phyloP scores from a whole-genome alignment of 1,140 invertebrate species.

The Leptinotarsa undecemlineata region DNA sequence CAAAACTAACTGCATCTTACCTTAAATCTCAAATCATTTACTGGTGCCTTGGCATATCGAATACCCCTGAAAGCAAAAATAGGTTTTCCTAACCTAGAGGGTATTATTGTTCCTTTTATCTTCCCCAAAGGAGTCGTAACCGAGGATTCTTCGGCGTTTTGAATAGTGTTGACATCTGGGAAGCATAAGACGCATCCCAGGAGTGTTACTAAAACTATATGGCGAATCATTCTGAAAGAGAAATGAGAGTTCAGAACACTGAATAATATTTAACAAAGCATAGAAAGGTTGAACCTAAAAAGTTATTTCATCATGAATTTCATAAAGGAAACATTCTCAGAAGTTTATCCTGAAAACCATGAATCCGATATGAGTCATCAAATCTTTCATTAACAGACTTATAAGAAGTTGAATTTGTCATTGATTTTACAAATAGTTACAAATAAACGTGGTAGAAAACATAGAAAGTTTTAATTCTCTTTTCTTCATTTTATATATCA shows the following conservation, averaged over 20 bases:
- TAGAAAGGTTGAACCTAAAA: too few relatives aligned
- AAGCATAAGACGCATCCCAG: not conserved
- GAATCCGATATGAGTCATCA: too few relatives aligned
- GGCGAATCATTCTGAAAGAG: not conserved
- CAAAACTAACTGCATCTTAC: conserved; percentile 48
- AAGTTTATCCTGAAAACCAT: too few relatives aligned
- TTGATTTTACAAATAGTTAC: too few relatives aligned
- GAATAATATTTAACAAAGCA: too few relatives aligned
- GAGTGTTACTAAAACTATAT: conserved; percentile 5
- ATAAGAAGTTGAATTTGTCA: too few relatives aligned
- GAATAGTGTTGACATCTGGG: not conserved
- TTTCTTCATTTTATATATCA: too few relatives aligned
- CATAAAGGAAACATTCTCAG: too few relatives aligned
- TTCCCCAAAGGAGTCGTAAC: conserved; percentile 50
- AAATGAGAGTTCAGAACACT: not conserved
- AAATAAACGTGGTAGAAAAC: too few relatives aligned
- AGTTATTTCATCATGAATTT: too few relatives aligned
- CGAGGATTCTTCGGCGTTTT: not conserved
- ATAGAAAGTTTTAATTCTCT: too few relatives aligned
- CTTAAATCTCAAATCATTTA: conserved; percentile 64
- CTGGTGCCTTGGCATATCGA: conserved; percentile 66
- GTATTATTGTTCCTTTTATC: conserved; percentile 55
- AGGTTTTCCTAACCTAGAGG: conserved; percentile 56
- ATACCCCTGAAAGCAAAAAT: conserved; percentile 71
- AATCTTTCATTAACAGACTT: too few relatives aligned